A percentile compares a stretch with the other conserved stretches of the same genome.
Conservation (phyloP, 2,888 invertebrate genomes). For the Rhamphomyia laevipes region DNA sequence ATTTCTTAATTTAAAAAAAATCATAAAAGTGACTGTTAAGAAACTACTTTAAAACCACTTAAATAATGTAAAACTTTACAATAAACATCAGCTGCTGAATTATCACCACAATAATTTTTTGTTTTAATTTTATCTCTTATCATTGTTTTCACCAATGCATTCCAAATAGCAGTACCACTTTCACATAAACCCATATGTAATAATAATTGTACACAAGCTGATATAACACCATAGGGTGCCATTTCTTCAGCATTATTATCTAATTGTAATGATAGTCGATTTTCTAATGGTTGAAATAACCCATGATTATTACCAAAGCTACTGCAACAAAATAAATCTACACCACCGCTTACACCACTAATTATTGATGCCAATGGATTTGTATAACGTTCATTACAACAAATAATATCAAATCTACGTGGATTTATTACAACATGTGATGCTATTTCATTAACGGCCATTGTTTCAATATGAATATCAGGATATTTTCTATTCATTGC, state of each 20-base stretch:
- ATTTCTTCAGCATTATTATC: conserved; percentile 17
- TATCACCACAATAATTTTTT: conserved; percentile 21
- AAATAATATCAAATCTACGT: conserved; percentile 21
- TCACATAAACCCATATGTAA: conserved; percentile 17
- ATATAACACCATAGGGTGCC: conserved; percentile 25
- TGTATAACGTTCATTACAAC: conserved; percentile 25
- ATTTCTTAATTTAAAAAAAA: no score
- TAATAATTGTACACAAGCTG: conserved; percentile 21
- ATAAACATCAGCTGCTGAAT: conserved; percentile 21
- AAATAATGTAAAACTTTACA: conserved; percentile 16
- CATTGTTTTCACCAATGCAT: conserved; percentile 21
- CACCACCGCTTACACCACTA: conserved; percentile 26
- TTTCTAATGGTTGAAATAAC: conserved; percentile 28
- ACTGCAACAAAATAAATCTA: conserved; percentile 23
- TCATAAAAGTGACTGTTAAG: no score
- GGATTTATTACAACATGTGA: conserved; percentile 19
- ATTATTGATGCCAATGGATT: conserved; percentile 23
- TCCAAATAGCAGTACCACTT: conserved; percentile 18
- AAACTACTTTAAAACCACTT: not conserved
- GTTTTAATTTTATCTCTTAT: conserved; percentile 19
- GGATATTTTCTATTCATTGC: conserved; percentile 14
- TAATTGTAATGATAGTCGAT: conserved; percentile 20
- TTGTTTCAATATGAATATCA: conserved; percentile 18
- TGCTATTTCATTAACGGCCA: conserved; percentile 20
- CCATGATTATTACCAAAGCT: conserved; percentile 25